Evolutionary conservation across 1,140 invertebrate genomes (phyloP).

Genomic region (Hypothenemus hampei): DNA sequence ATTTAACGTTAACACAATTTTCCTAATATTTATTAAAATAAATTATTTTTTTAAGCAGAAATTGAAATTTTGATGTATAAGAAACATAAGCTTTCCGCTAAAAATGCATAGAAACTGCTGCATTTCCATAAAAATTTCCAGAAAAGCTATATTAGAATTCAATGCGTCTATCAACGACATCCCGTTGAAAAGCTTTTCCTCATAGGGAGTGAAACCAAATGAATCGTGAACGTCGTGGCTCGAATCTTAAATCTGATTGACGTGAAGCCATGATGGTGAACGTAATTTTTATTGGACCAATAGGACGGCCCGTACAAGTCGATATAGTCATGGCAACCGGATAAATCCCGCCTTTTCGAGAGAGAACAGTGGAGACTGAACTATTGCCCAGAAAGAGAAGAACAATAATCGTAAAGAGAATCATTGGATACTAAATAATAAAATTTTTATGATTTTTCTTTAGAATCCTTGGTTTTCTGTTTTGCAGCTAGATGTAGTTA

Average conservation of each 20-base stretch:
- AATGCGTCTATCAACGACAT: slow-evolving; percentile 18
- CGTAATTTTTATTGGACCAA: slow-evolving; percentile 34
- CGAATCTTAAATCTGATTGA: slow-evolving; percentile 22
- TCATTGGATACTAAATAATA: slow-evolving; percentile 47
- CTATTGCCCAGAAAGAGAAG: slow-evolving; percentile 30
- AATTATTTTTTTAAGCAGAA: too few relatives aligned
- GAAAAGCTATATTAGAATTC: slow-evolving; percentile 18
- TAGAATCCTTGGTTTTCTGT: slow-evolving; percentile 42
- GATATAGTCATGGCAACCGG: slow-evolving; percentile 46
- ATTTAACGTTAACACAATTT: too few relatives aligned
- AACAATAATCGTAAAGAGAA: slow-evolving; percentile 36
- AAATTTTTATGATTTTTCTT: slow-evolving; percentile 45
- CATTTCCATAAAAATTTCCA: slow-evolving; percentile 25
- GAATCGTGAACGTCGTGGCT: slow-evolving; percentile 25
- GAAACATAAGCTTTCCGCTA: too few relatives aligned
- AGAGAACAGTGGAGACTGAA: not conserved
- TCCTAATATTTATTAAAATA: too few relatives aligned
- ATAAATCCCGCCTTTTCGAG: slow-evolving; percentile 29
- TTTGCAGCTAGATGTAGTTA: slow-evolving; percentile 46
- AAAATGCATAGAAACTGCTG: slow-evolving; percentile 27
- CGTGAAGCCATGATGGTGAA: slow-evolving; percentile 40
- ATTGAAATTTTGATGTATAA: too few relatives aligned
- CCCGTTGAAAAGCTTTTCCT: slow-evolving; percentile 7
- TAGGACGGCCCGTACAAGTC: slow-evolving; percentile 26
- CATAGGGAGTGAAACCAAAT: slow-evolving; percentile 12